Conservation (phyloP, 2,113 vertebrate species). For the Sander vitreus region DNA sequence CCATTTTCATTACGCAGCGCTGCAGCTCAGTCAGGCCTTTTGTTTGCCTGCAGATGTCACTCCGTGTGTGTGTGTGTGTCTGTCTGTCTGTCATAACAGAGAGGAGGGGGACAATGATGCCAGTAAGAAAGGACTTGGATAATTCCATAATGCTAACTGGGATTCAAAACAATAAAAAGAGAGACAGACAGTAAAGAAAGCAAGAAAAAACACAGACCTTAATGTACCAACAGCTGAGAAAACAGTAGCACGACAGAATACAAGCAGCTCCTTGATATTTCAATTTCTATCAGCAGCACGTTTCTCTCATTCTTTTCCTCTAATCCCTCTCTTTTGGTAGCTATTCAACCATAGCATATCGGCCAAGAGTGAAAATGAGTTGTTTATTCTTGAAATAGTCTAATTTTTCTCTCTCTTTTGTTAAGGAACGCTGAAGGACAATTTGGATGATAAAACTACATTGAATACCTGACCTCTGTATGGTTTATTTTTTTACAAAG, state of each 20-base stretch:
- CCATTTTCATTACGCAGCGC: constrained; percentile 13
- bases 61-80: no score
- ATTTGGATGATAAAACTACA: constrained; percentile 15
- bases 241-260: constrained; percentile 29
- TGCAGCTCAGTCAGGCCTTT: constrained; percentile 20
- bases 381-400: constrained; percentile 26
- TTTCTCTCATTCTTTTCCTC: constrained; percentile 28
- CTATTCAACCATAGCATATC: constrained; percentile 25
- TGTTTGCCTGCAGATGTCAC: constrained; percentile 35
- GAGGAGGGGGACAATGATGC: background rate
- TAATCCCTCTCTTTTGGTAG: constrained; percentile 40
- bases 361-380: constrained; percentile 29
- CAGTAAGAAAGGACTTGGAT: background rate
- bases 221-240: constrained; percentile 26
- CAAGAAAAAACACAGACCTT: background rate
- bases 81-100: background rate
- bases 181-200: background rate
- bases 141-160: background rate
- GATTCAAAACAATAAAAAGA: constrained; percentile 21
- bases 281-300: constrained; percentile 15
- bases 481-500: background rate
- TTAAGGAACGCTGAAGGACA: constrained; percentile 14
- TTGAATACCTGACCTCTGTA: constrained; percentile 1
- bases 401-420: constrained; percentile 6
- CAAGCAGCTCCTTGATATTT: constrained; percentile 11